Base-by-base conservation (phyloP, 2,797 vertebrate species). In the Gastrophryne carolinensis region DNA sequence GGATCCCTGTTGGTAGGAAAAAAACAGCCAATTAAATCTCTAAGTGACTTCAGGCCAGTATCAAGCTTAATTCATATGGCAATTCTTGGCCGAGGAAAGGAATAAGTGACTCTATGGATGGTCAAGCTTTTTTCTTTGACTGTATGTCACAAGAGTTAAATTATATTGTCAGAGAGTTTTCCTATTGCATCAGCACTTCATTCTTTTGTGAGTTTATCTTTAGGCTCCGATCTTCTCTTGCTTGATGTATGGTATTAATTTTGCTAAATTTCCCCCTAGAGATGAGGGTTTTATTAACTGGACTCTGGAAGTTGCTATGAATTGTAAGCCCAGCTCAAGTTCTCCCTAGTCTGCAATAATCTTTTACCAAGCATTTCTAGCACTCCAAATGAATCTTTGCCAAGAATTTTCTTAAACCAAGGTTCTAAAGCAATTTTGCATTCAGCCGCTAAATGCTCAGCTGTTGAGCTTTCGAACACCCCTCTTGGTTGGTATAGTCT, bases 241-340 rank as follows among this genome's bases (percentile, higher is more conserved):
- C 15, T 58, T 77, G 67, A 77, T 77, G 27, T 69, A 77, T 77
- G n/a, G 57, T 65, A 52, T 44, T 77, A 49, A 77, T 77, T 71
- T 72, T 41, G 4, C 15, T n/a, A 37, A 52, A 71, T 57, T 71
- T 30, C 30, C 58, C 67, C 57, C 75, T 39, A 10, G 67, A 77
- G 75, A 72, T 64, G 35, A 26, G n/a, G 39, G 47, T 65, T 71
- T 65, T 64, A 77, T 57, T 65, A 50, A 37, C 24, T 49, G 50
- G 50, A 34, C 60, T 58, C 35, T 24, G 56, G 64, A 53, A 12
- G 37, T 17, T 49, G 23, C 66, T 63, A 47, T 24, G 47, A 27
- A 58, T 26, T 63, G 11, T 9, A 44, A 27, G 32, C 57, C 35
- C 5, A n/a, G 12, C 49, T 44, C 37, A 5, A 41, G 54, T 21